Percentiles rank a stretch among this genome's conserved stretches.
phyloP scores from a whole-genome alignment of 2,888 invertebrate species.

The Andricus quercusramuli region DNA sequence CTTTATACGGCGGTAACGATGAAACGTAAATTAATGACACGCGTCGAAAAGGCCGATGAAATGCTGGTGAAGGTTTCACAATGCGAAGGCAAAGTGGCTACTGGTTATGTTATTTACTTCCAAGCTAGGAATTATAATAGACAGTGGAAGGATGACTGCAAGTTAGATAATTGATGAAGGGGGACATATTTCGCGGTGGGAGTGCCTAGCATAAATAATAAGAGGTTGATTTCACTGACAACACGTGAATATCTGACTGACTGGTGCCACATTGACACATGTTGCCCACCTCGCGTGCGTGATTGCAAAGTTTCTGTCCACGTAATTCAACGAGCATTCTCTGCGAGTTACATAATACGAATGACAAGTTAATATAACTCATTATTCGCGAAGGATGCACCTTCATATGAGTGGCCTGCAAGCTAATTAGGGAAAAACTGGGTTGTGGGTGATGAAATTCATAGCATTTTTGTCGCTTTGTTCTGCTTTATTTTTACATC shows the following conservation, averaged over 20 bases:
- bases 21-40: constrained; percentile 69
- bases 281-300: constrained; percentile 41
- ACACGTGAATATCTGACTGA: constrained; percentile 57
- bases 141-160: constrained; percentile 45
- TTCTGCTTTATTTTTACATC: neutral
- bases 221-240: constrained; percentile 65
- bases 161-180: constrained; percentile 44
- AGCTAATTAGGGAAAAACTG: neutral
- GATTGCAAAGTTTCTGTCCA: constrained; percentile 27
- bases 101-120: constrained; percentile 46
- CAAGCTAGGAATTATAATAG: constrained; percentile 31
- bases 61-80: constrained; percentile 67
- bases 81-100: constrained; percentile 62
- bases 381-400: constrained; percentile 27
- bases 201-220: constrained; percentile 66
- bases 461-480: neutral
- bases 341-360: constrained; percentile 22
- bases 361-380: neutral
- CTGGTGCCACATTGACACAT: constrained; percentile 58
- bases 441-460: neutral
- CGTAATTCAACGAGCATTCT: constrained; percentile 31
- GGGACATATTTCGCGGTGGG: constrained; percentile 59
- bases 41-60: constrained; percentile 71
- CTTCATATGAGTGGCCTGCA: neutral
- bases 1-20: constrained; percentile 57